phyloP scores from a whole-genome alignment of 1,140 invertebrate species.

The Cherax destructor region DNA sequence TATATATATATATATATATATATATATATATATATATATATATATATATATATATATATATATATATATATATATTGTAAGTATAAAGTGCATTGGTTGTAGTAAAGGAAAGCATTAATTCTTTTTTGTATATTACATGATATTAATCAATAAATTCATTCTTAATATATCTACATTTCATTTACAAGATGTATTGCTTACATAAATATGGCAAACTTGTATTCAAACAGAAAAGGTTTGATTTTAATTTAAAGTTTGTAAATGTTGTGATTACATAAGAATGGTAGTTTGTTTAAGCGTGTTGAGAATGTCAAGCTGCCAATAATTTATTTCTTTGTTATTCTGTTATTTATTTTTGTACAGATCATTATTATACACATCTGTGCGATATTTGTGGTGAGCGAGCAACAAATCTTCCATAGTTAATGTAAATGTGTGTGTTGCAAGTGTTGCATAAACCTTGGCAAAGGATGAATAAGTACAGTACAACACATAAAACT shows the following conservation, averaged over 20 bases:
- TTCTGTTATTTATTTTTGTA: conserved; percentile 24
- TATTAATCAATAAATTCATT: background rate
- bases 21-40: too few relatives aligned
- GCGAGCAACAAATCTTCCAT: conserved; percentile 31
- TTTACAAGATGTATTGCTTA: background rate
- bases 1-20: too few relatives aligned
- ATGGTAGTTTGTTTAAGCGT: background rate
- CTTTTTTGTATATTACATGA: background rate
- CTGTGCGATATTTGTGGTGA: background rate
- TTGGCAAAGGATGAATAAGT: conserved; percentile 50
- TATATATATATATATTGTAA: too few relatives aligned
- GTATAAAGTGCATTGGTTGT: background rate
- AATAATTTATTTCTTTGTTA: conserved; percentile 34
- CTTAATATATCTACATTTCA: background rate
- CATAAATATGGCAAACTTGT: background rate
- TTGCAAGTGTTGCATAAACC: background rate
- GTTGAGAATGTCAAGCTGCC: conserved; percentile 22
- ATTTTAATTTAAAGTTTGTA: background rate
- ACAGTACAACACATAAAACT: conserved; percentile 49
- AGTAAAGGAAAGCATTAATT: background rate
- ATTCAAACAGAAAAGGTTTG: background rate
- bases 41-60: too few relatives aligned
- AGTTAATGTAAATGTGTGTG: conserved; percentile 7
- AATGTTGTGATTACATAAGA: background rate
- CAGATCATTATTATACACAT: background rate